These are phyloP conservation scores for Solea solea DNA, from an alignment of 2,113 vertebrate species.

Conservation along the genomic window DNA sequence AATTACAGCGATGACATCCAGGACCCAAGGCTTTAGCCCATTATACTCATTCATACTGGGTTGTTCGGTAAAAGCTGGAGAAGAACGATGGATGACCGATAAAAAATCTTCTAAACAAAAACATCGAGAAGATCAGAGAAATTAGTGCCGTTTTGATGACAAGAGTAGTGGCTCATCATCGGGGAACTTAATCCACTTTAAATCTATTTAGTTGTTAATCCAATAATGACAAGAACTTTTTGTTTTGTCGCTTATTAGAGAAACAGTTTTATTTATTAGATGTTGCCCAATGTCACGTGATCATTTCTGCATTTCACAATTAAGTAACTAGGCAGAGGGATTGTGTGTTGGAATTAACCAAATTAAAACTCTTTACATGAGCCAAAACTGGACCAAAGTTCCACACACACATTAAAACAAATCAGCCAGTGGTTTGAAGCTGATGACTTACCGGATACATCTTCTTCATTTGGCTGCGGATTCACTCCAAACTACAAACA, in stretches of 20 bases:
- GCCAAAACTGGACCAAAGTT: constrained; percentile 6
- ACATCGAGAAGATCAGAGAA: background rate
- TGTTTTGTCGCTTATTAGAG: background rate
- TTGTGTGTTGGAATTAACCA: constrained; percentile 19
- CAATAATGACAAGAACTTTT: background rate
- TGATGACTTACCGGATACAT: no score
- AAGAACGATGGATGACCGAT: background rate
- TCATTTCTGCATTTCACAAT: no score
- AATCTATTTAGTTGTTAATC: constrained; percentile 2
- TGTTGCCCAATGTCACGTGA: no score
- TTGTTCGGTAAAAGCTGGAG: constrained; percentile 15
- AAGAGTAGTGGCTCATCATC: background rate
- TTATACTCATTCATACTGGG: background rate
- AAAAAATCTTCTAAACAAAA: background rate
- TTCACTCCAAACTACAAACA: constrained; percentile 35
- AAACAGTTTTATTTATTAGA: background rate
- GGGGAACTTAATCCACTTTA: background rate
- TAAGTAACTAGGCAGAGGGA: background rate
- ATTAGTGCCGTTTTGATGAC: no score
- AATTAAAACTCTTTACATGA: constrained; percentile 19
- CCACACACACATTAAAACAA: constrained; percentile 26
- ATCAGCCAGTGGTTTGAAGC: constrained; percentile 14
- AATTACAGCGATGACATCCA: background rate
- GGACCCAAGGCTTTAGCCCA: background rate
- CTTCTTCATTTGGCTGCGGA: constrained; percentile 22